phyloP scores from a whole-genome alignment of 2,797 vertebrate species.

The Hapalemur alaotrensis region DNA sequence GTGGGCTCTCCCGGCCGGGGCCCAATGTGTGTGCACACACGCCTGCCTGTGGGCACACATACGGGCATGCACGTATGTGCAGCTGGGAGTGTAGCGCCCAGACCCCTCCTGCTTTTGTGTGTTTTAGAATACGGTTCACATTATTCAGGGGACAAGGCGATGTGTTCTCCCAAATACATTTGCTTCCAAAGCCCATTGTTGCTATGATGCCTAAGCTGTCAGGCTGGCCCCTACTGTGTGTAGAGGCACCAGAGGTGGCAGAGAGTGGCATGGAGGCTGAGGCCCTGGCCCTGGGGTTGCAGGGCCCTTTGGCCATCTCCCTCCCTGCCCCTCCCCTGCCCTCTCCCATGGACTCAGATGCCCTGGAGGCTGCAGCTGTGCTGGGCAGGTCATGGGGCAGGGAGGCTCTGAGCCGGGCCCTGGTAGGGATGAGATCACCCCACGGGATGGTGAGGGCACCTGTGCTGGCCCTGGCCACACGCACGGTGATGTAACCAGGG shows the following conservation, averaged over 20 bases:
- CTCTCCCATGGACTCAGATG: not conserved
- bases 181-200: not conserved
- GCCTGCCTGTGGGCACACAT: not conserved
- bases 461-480: constrained; percentile 75
- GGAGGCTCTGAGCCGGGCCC: constrained; percentile 63
- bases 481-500: constrained; percentile 83
- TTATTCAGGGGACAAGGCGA: not conserved
- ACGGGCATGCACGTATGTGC: not conserved
- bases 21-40: rapidly evolving
- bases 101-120: not conserved
- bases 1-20: not conserved
- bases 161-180: not conserved
- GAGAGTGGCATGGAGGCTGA: not conserved
- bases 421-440: constrained; percentile 81
- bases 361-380: not conserved
- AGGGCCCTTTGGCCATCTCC: not conserved
- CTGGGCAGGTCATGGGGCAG: not conserved
- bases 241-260: not conserved
- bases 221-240: not conserved
- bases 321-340: not conserved
- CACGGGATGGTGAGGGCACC: constrained; percentile 80
- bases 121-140: not conserved
- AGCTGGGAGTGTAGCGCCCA: not conserved
- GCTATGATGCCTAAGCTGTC: not conserved
- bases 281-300: not conserved